Evolutionary conservation across 2,797 vertebrate species (phyloP).

Genomic region (Myotis planiceps): DNA sequence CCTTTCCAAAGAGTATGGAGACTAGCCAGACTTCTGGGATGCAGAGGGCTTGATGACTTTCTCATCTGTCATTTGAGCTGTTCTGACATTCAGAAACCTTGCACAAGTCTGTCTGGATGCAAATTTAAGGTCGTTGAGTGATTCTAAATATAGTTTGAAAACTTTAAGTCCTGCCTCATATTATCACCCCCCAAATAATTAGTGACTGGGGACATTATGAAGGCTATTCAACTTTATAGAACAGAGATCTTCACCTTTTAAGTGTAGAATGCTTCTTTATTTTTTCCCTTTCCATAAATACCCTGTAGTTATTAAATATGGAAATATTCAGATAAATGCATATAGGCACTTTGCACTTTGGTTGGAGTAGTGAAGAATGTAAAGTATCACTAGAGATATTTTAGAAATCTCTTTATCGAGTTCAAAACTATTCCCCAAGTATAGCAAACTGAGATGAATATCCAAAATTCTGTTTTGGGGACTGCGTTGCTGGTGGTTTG

Average conservation of each 20-base stretch:
- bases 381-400: not conserved
- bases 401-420: not conserved
- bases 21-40: slow-evolving; percentile 69
- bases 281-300: not conserved
- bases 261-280: not conserved
- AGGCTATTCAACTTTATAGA: not conserved
- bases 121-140: slow-evolving; percentile 53
- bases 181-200: not conserved
- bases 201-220: not conserved
- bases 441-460: not conserved
- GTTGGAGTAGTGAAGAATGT: not conserved
- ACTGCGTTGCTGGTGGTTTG: not conserved
- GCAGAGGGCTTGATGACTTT: slow-evolving; percentile 66
- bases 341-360: not conserved
- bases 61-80: slow-evolving; percentile 69
- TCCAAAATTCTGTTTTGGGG: not conserved
- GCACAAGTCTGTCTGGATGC: not conserved
- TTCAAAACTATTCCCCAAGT: not conserved
- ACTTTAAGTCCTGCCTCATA: not conserved
- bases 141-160: slow-evolving; percentile 33
- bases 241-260: not conserved
- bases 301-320: not conserved
- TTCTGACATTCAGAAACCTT: slow-evolving; percentile 66
- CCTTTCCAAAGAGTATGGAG: slow-evolving; percentile 61
- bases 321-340: not conserved